Evolutionary conservation across 37 sponge, comb jelly and placozoan species (phyloP), one percentile per base, ranked within the genome.

Genomic region (Chondrilla cf. caribensis): DNA sequence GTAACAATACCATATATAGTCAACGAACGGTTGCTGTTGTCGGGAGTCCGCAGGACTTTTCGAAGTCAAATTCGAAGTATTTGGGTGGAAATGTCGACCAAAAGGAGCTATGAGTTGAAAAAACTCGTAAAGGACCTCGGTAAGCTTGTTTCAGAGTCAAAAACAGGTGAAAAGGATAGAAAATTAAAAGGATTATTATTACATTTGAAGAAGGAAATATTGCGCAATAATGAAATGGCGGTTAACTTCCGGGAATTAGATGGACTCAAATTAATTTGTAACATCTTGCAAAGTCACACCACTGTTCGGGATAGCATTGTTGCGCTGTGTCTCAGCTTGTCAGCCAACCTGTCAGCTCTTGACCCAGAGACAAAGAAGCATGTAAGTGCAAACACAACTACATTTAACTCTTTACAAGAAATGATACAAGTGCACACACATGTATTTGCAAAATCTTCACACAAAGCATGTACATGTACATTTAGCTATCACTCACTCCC

Each of bases 151-250:
- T 5, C 41, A 39, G 44, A 42, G 44, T 22, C 21, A 22, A 73
- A 43, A 43, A 40, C 24, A 19, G 43, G 44, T 11, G 40, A 37
- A 24, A 42, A 73, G 40, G 76, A 73, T 42, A 39, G 41, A 40
- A 36, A 73, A 73, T 38, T 73, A 18, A 73, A 73, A 37, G 76
- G 76, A 43, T 42, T 73, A 25, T 42, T 73, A 24, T 37, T 73
- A 4, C 44, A 73, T 15, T 37, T 73, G 44, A 73, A 73, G 40
- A 42, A 22, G 76, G 44, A 73, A 43, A 43, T 73, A 73, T 73
- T 73, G 42, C 76, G 76, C 76, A 73, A 73, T 73, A 39, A 1
- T 36, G 44, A 15, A n/a, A n/a, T 24, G 31, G 76, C 76, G 25
- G 41, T 4, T 4, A 7, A 40, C 43, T 73, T 73, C 76, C 76